Conservation (phyloP, 1,140 invertebrate species). For the Drosophila teissieri region DNA sequence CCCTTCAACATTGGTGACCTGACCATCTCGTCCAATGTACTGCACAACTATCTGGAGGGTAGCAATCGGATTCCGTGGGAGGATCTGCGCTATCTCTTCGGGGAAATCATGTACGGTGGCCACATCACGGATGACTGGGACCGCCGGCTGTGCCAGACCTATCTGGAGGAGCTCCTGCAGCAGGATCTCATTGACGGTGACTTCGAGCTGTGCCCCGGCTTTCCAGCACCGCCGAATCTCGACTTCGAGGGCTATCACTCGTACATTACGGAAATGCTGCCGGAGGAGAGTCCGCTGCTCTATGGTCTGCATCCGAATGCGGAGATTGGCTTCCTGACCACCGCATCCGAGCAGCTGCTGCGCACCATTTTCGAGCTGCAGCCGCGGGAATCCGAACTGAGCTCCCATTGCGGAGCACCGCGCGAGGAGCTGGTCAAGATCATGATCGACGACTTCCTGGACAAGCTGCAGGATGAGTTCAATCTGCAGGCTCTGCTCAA, state of each 20-base stretch:
- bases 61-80: slow-evolving; percentile 96
- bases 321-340: slow-evolving; percentile 97
- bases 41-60: slow-evolving; percentile 97
- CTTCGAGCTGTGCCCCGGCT: slow-evolving; percentile 92
- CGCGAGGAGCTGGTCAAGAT: slow-evolving; percentile 94
- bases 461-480: slow-evolving; percentile 96
- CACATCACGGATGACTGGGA: slow-evolving; percentile 99
- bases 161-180: slow-evolving; percentile 94
- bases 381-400: slow-evolving; percentile 92
- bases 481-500: slow-evolving; percentile 94
- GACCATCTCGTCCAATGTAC: slow-evolving; percentile 95
- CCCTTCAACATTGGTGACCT: slow-evolving; percentile 95
- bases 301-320: slow-evolving; percentile 98
- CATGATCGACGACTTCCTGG: slow-evolving; percentile 94
- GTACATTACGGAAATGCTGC: slow-evolving; percentile 95
- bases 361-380: slow-evolving; percentile 96
- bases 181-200: slow-evolving; percentile 95
- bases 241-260: slow-evolving; percentile 95
- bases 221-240: slow-evolving; percentile 92
- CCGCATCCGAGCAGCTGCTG: slow-evolving; percentile 93
- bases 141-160: slow-evolving; percentile 93
- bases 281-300: slow-evolving; percentile 94
- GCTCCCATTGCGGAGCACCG: slow-evolving; percentile 89
- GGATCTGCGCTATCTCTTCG: slow-evolving; percentile 96
- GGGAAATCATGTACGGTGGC: slow-evolving; percentile 98